These are phyloP conservation scores for Drosophila kanapiae DNA, from an alignment of 1,140 invertebrate species.

Conservation along the genomic window DNA sequence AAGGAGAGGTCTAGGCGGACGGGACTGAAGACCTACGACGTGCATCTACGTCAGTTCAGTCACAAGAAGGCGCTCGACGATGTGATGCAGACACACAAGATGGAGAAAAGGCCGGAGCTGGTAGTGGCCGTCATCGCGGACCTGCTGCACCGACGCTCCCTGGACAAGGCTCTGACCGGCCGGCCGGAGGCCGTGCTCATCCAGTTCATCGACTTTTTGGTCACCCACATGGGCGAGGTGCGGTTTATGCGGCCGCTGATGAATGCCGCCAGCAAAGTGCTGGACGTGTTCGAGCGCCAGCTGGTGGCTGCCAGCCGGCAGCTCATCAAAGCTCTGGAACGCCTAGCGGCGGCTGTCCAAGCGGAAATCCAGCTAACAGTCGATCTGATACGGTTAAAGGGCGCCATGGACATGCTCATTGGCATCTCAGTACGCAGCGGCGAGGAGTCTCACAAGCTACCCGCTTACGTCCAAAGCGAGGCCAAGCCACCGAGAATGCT, in stretches of 20 bases:
- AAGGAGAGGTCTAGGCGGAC: conserved; percentile 84
- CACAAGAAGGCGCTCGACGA: conserved; percentile 92
- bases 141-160: conserved; percentile 91
- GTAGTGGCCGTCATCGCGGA: conserved; percentile 94
- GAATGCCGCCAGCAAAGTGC: conserved; percentile 90
- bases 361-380: conserved; percentile 89
- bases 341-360: conserved; percentile 88
- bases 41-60: conserved; percentile 91
- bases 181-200: conserved; percentile 89
- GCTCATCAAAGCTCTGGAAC: conserved; percentile 87
- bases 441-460: background rate
- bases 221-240: conserved; percentile 90
- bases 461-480: conserved; percentile 1
- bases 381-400: conserved; percentile 88
- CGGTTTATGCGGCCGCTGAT: conserved; percentile 91
- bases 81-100: conserved; percentile 88
- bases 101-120: conserved; percentile 90
- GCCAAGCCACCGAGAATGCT: conserved; percentile 37
- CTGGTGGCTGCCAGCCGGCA: conserved; percentile 83
- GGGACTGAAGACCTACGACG: conserved; percentile 89
- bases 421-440: conserved; percentile 86
- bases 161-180: conserved; percentile 89
- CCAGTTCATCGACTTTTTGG: conserved; percentile 91
- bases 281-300: conserved; percentile 90
- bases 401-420: conserved; percentile 89